These are phyloP conservation scores for Cynoglossus semilaevis DNA, from an alignment of 2,113 vertebrate species.

Conservation along the genomic window DNA sequence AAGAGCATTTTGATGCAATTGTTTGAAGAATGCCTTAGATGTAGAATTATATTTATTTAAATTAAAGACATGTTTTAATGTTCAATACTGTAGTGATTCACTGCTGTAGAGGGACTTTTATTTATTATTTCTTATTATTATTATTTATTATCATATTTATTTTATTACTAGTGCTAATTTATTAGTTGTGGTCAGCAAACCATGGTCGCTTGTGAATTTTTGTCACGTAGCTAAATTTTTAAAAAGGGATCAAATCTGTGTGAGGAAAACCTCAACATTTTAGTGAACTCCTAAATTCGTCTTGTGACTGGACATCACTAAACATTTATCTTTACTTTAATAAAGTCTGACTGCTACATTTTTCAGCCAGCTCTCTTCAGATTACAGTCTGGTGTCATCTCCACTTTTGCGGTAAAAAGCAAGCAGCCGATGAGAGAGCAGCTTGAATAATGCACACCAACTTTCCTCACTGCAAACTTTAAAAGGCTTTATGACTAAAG, in stretches of 20 bases:
- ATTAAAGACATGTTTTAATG: too few species aligned
- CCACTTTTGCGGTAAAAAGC: conserved; percentile 10
- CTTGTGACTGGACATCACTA: not conserved
- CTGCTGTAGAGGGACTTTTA: too few species aligned
- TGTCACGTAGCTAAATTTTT: not conserved
- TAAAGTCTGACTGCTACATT: conserved; percentile 5
- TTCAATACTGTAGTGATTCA: too few species aligned
- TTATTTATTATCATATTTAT: conserved; percentile 25
- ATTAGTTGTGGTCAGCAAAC: too few species aligned
- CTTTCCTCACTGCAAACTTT: conserved; percentile 37
- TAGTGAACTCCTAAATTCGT: not conserved
- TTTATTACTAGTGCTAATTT: not conserved
- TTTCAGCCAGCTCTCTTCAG: conserved; percentile 10
- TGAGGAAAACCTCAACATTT: not conserved
- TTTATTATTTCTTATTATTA: too few species aligned
- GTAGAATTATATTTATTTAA: conserved; percentile 14
- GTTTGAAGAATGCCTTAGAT: too few species aligned
- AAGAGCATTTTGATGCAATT: too few species aligned
- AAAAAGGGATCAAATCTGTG: not conserved
- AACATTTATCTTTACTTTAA: not conserved
- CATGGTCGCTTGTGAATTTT: too few species aligned
- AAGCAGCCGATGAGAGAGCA: not conserved
- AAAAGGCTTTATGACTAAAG: conserved; percentile 52
- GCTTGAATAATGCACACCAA: conserved; percentile 44
- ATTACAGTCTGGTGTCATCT: conserved; percentile 10